Percentiles rank a stretch among this genome's conserved stretches.
Conservation (phyloP, 30 jellyfish, hydroid and myxozoan genomes). For the Pelagia noctiluca region DNA sequence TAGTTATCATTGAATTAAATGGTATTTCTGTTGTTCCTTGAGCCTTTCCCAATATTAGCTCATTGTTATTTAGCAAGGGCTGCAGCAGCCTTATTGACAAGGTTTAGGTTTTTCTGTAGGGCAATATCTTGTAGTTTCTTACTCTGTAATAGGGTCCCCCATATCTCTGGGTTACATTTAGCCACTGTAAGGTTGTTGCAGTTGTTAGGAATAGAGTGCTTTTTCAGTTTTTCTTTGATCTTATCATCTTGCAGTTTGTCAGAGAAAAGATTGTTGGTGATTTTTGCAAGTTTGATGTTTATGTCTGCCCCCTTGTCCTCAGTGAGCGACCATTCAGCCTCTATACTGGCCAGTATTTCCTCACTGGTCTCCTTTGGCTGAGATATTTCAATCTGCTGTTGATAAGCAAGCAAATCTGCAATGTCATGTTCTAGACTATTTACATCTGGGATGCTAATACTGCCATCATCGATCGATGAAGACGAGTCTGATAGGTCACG, state of each 20-base stretch:
- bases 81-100: background rate
- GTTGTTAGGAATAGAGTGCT: slow-evolving; percentile 23
- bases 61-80: background rate
- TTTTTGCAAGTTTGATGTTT: background rate
- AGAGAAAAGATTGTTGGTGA: background rate
- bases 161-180: slow-evolving; percentile 39
- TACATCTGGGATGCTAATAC: background rate
- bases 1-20: slow-evolving; percentile 31
- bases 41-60: slow-evolving; percentile 33
- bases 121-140: slow-evolving; percentile 19
- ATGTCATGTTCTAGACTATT: background rate
- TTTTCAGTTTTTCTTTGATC: slow-evolving; percentile 21
- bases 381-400: background rate
- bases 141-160: slow-evolving; percentile 12
- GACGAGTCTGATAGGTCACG: background rate
- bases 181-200: slow-evolving; percentile 30
- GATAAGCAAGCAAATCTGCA: background rate
- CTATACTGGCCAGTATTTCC: background rate
- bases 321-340: background rate
- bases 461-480: background rate
- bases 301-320: background rate
- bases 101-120: slow-evolving; percentile 26
- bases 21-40: background rate
- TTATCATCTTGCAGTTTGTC: slow-evolving; percentile 16
- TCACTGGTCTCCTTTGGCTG: background rate